phyloP scores from a whole-genome alignment of 2,113 vertebrate genomes.

The Falcunculus frontatus region DNA sequence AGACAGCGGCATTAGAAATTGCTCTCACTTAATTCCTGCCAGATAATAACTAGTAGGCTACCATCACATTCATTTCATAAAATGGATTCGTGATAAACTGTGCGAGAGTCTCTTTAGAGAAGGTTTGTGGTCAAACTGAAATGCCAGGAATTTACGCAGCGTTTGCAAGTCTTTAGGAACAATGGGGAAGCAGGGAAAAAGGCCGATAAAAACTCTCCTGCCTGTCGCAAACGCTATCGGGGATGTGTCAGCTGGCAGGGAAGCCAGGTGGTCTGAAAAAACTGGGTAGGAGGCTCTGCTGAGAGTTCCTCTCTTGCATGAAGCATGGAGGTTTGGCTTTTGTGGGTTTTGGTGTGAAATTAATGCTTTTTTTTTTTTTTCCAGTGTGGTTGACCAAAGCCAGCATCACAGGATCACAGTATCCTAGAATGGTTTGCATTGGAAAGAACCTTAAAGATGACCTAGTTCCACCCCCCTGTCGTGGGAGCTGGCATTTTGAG shows the following conservation, averaged over 20 bases:
- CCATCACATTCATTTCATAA: neutral
- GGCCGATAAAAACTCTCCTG: neutral
- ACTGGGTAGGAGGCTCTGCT: neutral
- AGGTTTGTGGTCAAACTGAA: neutral
- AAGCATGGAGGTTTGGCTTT: neutral
- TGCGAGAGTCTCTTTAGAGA: neutral
- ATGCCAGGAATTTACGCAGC: neutral
- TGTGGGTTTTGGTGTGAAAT: neutral
- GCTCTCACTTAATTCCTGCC: neutral
- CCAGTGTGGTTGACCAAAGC: neutral
- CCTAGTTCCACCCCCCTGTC: neutral
- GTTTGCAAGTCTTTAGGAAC: neutral
- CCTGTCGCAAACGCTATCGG: fast-evolving
- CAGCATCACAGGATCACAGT: neutral
- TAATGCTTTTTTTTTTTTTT: fast-evolving
- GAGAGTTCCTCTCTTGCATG: neutral
- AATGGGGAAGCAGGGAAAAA: neutral
- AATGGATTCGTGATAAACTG: neutral
- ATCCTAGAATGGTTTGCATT: neutral
- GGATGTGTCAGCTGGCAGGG: neutral
- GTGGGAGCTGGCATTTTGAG: neutral
- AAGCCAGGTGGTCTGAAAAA: neutral
- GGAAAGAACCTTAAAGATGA: neutral
- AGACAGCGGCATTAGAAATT: neutral
- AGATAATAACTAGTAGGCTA: neutral